Base-by-base conservation (phyloP, 2,797 vertebrate species). In the Acrossocheilus wenchowensis region DNA sequence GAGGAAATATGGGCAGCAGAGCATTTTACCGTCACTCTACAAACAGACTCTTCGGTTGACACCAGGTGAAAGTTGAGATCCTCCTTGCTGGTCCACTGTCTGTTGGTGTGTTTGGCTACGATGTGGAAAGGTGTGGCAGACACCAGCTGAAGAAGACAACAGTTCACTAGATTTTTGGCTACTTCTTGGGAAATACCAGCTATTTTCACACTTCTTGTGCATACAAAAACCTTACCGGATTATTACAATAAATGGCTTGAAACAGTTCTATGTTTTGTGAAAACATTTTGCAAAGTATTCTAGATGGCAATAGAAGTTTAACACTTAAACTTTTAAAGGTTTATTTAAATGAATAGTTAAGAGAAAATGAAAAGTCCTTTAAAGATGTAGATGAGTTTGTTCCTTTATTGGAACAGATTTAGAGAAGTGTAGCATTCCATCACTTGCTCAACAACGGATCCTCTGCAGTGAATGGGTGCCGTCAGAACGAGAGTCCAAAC, bases 41-140 rank as follows among this genome's bases (percentile, higher is more conserved):
- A 91, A 41, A 75, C 74, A 68, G 57, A 54, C 12, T 69, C 75
- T 43, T 79, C 79, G 3, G 78, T 73, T 3, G 84, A 54, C 81
- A 50, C 30, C 4, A 91, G 50, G 72, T 43, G 74, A 78, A 90
- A 89, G 54, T 9, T 87, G 26, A 91, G 74, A 74, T 81, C 74
- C 11, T 90, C 82, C 15, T 88, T 82, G 17, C 78, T 78, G 48
- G 60, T 90, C 75, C 41, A 86, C 74, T 41, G 39, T 48, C 80
- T 86, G n/a, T 71, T 88, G 14, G 87, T 90, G 84, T 91, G 90
- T 81, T 85, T 82, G 54, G 90, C 89, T 54, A 62, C 71, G 41
- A 91, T 86, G 36, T 69, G 50, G 60, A 75, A 84, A 3, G 78
- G 36, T 60, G 84, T 86, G 10, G 75, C 45, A 26, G 87, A 90